Percentiles rank a stretch among this genome's conserved stretches.
Conservation (phyloP, 2,797 vertebrate genomes). For the Megalops cyprinoides region DNA sequence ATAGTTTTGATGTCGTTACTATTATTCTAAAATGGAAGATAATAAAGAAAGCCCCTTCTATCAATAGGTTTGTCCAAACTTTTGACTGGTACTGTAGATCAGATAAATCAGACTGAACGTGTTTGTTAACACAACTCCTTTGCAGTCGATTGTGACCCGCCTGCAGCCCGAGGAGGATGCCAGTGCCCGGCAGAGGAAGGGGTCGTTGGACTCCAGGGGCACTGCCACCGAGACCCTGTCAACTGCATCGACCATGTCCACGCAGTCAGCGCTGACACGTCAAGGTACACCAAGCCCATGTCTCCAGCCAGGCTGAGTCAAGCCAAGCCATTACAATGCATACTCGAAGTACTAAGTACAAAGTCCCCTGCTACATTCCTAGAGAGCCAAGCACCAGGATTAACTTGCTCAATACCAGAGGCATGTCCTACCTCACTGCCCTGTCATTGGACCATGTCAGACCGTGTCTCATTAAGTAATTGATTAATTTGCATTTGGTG, state of each 20-base stretch:
- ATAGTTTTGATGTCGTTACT: too few species aligned
- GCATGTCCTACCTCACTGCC: neutral
- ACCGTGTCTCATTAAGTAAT: neutral
- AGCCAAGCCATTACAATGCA: neutral
- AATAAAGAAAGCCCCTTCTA: too few species aligned
- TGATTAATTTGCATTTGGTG: neutral
- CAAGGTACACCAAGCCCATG: slow-evolving; percentile 64
- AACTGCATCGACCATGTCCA: slow-evolving; percentile 49
- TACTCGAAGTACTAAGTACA: slow-evolving; percentile 1
- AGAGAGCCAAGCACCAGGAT: neutral
- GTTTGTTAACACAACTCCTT: neutral
- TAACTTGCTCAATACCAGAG: neutral
- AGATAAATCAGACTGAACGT: too few species aligned
- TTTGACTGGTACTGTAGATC: too few species aligned
- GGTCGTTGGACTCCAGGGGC: slow-evolving; percentile 54
- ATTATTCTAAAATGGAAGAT: too few species aligned
- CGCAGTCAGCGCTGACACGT: slow-evolving; percentile 65
- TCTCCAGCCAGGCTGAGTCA: neutral
- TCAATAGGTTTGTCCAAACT: too few species aligned
- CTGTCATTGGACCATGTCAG: neutral
- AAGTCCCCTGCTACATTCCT: neutral
- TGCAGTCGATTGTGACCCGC: slow-evolving; percentile 67
- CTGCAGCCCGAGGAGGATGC: slow-evolving; percentile 71
- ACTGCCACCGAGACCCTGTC: slow-evolving; percentile 56
- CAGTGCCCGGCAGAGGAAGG: slow-evolving; percentile 73